phyloP scores from a whole-genome alignment of 2,888 invertebrate genomes.

The Allophyes oxyacanthae region DNA sequence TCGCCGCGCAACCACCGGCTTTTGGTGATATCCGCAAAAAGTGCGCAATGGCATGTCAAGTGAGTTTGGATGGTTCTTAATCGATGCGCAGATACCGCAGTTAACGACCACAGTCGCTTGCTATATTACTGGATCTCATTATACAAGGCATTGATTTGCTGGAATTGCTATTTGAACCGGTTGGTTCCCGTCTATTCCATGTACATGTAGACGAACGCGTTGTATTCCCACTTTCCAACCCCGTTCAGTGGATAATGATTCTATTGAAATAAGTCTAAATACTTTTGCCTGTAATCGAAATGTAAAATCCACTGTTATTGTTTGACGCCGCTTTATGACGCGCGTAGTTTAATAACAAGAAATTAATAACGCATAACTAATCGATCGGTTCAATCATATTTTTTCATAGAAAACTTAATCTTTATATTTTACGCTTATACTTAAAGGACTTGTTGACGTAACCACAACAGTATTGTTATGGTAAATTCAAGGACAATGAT shows the following conservation, averaged over 20 bases:
- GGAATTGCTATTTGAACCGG: slow-evolving; percentile 78
- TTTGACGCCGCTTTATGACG: background rate
- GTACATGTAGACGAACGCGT: slow-evolving; percentile 65
- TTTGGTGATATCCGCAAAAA: slow-evolving; percentile 88
- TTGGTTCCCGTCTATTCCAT: slow-evolving; percentile 69
- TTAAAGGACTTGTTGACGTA: slow-evolving; percentile 5
- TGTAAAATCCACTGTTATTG: slow-evolving; percentile 10
- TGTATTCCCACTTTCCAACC: slow-evolving; percentile 71
- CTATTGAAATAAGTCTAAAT: slow-evolving; percentile 28
- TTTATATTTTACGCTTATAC: slow-evolving; percentile 9
- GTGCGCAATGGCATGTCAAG: slow-evolving; percentile 80
- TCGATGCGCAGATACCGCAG: slow-evolving; percentile 72
- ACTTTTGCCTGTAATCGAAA: slow-evolving; percentile 8
- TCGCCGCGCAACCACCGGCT: slow-evolving; percentile 79
- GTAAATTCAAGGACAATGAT: slow-evolving; percentile 20
- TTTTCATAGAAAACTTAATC: background rate
- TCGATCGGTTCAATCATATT: background rate
- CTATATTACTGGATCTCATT: slow-evolving; percentile 71
- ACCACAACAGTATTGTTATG: slow-evolving; percentile 11
- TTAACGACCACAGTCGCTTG: slow-evolving; percentile 68
- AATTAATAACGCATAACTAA: slow-evolving; percentile 6
- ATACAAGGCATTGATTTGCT: slow-evolving; percentile 77
- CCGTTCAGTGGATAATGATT: slow-evolving; percentile 52
- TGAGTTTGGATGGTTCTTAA: slow-evolving; percentile 76
- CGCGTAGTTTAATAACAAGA: background rate